Percentiles rank a stretch among this genome's conserved stretches.
Conservation (phyloP, 2,113 vertebrate genomes). For the Strix aluco region DNA sequence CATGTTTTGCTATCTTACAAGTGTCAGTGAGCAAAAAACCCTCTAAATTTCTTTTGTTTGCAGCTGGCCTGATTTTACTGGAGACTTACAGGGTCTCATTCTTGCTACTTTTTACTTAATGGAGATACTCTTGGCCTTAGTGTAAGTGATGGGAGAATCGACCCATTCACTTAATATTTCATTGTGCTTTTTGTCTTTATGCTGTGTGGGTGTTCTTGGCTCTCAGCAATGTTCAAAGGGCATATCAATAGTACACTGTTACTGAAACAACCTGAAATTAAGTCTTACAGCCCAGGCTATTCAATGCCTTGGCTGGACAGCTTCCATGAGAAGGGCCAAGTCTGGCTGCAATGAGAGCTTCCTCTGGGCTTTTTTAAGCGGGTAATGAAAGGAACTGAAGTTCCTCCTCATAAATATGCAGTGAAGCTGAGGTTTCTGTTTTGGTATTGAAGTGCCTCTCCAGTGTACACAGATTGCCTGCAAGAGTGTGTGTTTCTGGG, state of each 20-base stretch:
- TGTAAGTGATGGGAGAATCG: background rate
- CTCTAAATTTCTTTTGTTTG: background rate
- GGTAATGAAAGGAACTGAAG: background rate
- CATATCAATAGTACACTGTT: constrained; percentile 27
- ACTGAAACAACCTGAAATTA: constrained; percentile 28
- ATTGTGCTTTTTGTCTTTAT: background rate
- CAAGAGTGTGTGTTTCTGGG: background rate
- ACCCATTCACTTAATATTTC: background rate
- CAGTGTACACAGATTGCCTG: background rate
- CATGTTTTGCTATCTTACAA: background rate
- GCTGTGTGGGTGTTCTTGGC: constrained; percentile 17
- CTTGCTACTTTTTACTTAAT: background rate
- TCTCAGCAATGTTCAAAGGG: background rate
- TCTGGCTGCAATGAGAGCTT: background rate
- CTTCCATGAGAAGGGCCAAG: background rate
- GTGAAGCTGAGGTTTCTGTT: background rate
- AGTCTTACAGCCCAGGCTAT: background rate
- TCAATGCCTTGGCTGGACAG: background rate
- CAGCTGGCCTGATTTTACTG: background rate
- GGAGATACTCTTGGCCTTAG: background rate
- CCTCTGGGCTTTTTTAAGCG: background rate
- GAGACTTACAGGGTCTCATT: background rate
- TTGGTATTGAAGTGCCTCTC: background rate
- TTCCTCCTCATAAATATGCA: background rate
- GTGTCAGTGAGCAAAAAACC: background rate